phyloP scores from a whole-genome alignment of 2,113 vertebrate genomes.

The Elachura formosa region DNA sequence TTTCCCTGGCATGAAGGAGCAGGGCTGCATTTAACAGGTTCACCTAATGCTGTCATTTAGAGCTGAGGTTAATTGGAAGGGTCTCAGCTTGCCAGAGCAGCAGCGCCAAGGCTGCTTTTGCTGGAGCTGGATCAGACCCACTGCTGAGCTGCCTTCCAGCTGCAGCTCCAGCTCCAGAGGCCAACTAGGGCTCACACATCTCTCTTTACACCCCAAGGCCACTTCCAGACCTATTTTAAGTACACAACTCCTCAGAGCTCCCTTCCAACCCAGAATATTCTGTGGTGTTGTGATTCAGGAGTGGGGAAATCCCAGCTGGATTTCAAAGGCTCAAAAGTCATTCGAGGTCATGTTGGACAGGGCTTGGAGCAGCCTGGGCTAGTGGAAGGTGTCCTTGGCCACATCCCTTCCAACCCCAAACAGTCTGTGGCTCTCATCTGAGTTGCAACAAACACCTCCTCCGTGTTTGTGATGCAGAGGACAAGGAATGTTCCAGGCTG shows the following conservation, averaged over 20 bases:
- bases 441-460: background rate
- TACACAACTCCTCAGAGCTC: accelerated
- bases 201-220: background rate
- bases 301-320: background rate
- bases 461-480: background rate
- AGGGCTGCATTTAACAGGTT: background rate
- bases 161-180: background rate
- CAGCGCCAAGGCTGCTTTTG: background rate
- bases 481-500: conserved; percentile 29
- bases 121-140: background rate
- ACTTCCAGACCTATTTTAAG: background rate
- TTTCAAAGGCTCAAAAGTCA: background rate
- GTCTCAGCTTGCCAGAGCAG: background rate
- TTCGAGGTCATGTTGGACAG: background rate
- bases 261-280: background rate
- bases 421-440: background rate
- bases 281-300: background rate
- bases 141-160: background rate
- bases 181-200: background rate
- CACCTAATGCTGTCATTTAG: background rate
- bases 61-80: background rate
- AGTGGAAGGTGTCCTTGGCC: background rate
- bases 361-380: background rate
- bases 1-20: background rate
- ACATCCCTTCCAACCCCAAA: background rate